Evolutionary conservation across 92 coral and sea anemone genomes (phyloP), one percentile per base, ranked within the genome.

Genomic region (Siderastrea siderea): DNA sequence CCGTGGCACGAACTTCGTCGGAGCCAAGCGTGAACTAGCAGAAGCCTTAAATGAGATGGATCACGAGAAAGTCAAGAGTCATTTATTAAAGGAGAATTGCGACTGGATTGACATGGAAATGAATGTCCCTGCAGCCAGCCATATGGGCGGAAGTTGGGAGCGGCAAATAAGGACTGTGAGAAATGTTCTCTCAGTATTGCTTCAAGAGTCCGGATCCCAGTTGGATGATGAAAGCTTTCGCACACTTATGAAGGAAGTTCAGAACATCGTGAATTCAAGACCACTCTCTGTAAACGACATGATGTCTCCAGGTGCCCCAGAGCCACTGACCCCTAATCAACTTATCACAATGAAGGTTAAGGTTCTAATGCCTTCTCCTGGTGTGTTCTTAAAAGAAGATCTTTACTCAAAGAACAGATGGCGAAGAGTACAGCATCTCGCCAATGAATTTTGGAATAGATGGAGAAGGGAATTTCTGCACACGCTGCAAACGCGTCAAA

Each of bases 101-200:
- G 78, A 91, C 38, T 90, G 90, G 87, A 86, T 91, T 6, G 77
- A 75, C 64, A 71, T 90, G 75, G 14, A 70, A 54, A 86, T 81
- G 91, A 91, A 91, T 54, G 86, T 84, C 57, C 85, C 94, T 14
- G 66, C 91, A 14, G 88, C 94, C n/a, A 91, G 91, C 53, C 75
- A 86, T 81, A 75, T 77, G 71, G 94, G 94, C 4, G 90, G 94
- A 64, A 78, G 82, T 6, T 90, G 91, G 91, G 89, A 91, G 59
- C 55, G 91, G 17, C 84, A 81, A 68, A 91, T 91, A 13, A 13
- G 89, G 15, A 70, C 84, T 6, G 94, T 86, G 49, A 59, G 88
- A 10, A 91, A 78, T 62, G 91, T 82, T 62, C 88, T 91, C 5
- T 45, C 71, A 43, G 85, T 83, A 2, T 81, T 91, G 11, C 48